Base-by-base conservation (phyloP, 2,888 invertebrate species). In the Empis livida region DNA sequence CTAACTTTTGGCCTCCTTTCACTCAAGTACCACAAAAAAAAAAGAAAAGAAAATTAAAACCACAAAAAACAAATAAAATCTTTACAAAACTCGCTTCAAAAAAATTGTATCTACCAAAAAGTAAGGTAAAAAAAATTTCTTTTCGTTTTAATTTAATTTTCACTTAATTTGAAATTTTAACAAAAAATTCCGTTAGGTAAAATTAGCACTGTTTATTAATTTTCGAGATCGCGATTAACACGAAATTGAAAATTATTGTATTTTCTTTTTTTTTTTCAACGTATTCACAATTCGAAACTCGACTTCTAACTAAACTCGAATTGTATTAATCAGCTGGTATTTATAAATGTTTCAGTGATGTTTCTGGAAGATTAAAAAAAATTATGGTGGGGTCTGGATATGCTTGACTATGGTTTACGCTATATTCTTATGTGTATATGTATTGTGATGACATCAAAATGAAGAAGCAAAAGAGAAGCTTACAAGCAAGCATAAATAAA, bases 251-350 rank as follows among this genome's bases (percentile, higher is more conserved):
- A 16, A 10, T 14, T 5, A 35, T n/a, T 2, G 10, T 16, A 16
- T 38, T 8, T 38, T 38, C 5, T 11, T 38, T 38, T 10, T 5
- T 13, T 11, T 15, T 39, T 23, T 23, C 11, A 14, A 41, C 20
- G 14, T 5, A 17, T 41, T n/a, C 27, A 41, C 23, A 13, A 14
- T 27, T 23, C 20, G 35, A 13, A 23, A 27, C 14, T 41, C 23
- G 27, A 41, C 20, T 27, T 41, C 23, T n/a, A 41, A 41, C 41
- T 41, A 41, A 41, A 41, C 41, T 27, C n/a, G 41, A n/a, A 41
- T 15, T 40, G 13, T 17, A 9, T 14, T 9, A 20, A 9, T 23
- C 41, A 41, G 41, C 41, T 27, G 41, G 23, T 41, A 41, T 41
- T 41, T 41, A 41, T 41, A 41, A 41, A 16, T n/a, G 6, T 35